Evolutionary conservation across 2,113 vertebrate genomes (phyloP).

Genomic region (Ranitomeya variabilis): DNA sequence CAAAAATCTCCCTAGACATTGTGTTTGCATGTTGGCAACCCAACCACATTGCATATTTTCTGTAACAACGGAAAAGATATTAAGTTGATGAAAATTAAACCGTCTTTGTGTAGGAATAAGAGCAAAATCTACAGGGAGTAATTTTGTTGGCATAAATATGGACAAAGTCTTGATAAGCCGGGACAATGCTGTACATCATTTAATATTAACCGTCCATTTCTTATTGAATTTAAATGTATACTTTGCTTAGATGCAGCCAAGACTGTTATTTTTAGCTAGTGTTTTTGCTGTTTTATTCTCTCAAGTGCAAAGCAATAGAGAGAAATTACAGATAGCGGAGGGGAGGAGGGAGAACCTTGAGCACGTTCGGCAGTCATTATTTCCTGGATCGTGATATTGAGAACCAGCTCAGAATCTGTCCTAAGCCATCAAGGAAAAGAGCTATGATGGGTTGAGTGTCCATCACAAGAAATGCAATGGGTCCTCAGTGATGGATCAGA

Average conservation of each 20-base stretch:
- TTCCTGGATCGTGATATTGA: background rate
- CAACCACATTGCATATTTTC: background rate
- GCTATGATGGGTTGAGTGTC: constrained; percentile 10
- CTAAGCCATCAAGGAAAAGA: background rate
- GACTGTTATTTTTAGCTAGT: constrained; percentile 35
- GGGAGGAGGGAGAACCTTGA: constrained; percentile 20
- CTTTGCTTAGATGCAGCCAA: constrained; percentile 18
- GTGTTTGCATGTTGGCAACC: constrained; percentile 12
- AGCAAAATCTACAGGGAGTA: constrained; percentile 10
- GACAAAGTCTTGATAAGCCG: constrained; percentile 36
- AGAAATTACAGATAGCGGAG: constrained; percentile 13
- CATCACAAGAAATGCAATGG: background rate
- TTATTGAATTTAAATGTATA: constrained; percentile 49
- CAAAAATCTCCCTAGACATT: constrained; percentile 16
- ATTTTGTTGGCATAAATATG: constrained; percentile 47
- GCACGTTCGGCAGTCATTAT: constrained; percentile 8
- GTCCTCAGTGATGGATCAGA: constrained; percentile 35
- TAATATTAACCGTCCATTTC: constrained; percentile 44
- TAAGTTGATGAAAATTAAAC: constrained; percentile 43
- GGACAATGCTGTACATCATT: constrained; percentile 40
- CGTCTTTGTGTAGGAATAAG: background rate
- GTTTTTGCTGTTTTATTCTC: constrained; percentile 23
- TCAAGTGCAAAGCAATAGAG: constrained; percentile 14
- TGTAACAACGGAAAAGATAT: constrained; percentile 32
- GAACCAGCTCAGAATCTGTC: constrained; percentile 16